Base-by-base conservation (phyloP, 2,113 vertebrate genomes). In the Alethe diademata region DNA sequence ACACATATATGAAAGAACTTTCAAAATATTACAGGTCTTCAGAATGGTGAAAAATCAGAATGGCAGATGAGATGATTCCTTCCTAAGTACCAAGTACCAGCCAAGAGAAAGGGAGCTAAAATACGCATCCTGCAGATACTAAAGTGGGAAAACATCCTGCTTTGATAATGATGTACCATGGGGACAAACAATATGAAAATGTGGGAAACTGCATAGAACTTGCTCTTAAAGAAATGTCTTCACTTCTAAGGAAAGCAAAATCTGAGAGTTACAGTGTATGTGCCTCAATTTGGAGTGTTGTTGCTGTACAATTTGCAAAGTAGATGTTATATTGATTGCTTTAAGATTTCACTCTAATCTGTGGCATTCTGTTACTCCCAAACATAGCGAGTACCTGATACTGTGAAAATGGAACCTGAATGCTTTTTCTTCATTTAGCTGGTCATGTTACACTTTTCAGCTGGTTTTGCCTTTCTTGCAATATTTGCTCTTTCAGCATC, bases 311-410 rank as follows among this genome's bases (percentile, higher is more conserved):
- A 40, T 24, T 24, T 78, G 48, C 31, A 51, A 56, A 87, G 57
- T n/a, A 65, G 42, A 67, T 20, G 26, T 60, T 72, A 8, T 43
- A 60, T 35, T 0, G 0, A 31, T 71, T 2, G 2, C 13, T 81
- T 20, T 31, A 62, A 58, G 29, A 62, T 43, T 82, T 90, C 35
- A 31, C 11, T 91, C 7, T 47, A 8, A 42, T 57, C 20, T 88
- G 10, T 42, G 45, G 12, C 8, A 38, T 94, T 85, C 22, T 83
- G 11, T 50, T 79, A 29, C 22, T 69, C 29, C 13, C 43, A 29
- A 92, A 36, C 2, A 6, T 12, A 58, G 12, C 2, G 1, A 54
- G 11, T 72, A 64, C 22, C 18, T 62, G 25, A 12, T 64, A 35
- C 2, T 67, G 24, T 6, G 4, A 78, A 89, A 91, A 64, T 12